Conservation (phyloP, 2,797 vertebrate genomes). For the Onychomys leucogaster region DNA sequence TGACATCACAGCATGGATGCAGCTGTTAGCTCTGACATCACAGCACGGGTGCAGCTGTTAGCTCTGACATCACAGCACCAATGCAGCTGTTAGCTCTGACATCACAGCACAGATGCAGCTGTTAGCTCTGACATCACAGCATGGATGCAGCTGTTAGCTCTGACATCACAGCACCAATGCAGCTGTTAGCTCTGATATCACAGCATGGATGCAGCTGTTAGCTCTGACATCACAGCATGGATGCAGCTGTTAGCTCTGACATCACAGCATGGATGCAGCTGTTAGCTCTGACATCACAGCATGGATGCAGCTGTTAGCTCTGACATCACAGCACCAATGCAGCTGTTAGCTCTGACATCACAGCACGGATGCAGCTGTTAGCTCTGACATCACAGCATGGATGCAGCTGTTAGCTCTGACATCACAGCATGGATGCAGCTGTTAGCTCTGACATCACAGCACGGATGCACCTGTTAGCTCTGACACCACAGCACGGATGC, state of each 20-base stretch:
- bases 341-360: background rate
- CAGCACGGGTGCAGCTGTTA: background rate
- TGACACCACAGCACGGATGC: background rate
- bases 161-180: background rate
- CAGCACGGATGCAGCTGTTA: background rate
- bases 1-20: background rate
- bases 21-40: background rate
- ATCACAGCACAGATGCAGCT: background rate
- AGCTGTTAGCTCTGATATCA: background rate
- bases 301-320: background rate
- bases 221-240: background rate
- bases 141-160: background rate
- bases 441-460: background rate
- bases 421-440: accelerated
- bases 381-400: background rate
- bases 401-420: background rate
- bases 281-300: background rate
- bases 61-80: background rate
- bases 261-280: background rate
- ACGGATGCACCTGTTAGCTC: background rate
- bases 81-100: background rate
- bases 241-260: background rate
- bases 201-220: background rate
- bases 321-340: background rate
- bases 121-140: background rate